phyloP scores from a whole-genome alignment of 2,113 vertebrate species.

The Clupea harengus region DNA sequence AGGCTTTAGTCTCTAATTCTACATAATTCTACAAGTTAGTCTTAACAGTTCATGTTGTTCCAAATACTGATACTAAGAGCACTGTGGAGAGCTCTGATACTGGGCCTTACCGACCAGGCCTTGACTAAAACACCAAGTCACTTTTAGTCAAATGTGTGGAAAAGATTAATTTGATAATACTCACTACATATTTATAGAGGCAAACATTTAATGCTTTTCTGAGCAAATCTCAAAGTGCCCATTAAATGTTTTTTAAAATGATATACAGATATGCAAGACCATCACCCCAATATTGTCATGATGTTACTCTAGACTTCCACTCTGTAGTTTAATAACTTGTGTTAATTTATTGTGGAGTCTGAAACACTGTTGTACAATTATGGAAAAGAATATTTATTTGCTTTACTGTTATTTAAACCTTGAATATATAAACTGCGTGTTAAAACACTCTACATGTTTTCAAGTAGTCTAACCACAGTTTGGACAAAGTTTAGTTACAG shows the following conservation, averaged over 20 bases:
- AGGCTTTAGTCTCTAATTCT: neutral
- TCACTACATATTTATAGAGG: neutral
- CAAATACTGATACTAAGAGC: neutral
- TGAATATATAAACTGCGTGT: neutral
- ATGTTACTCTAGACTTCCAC: neutral
- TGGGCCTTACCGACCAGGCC: neutral
- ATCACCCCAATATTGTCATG: neutral
- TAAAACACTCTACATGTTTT: neutral
- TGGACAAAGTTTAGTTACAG: neutral
- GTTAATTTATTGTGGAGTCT: constrained; percentile 32
- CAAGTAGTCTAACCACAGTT: neutral
- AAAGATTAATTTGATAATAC: neutral
- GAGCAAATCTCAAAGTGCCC: constrained; percentile 46
- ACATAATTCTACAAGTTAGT: neutral
- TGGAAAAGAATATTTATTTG: constrained; percentile 24
- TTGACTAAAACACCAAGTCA: neutral
- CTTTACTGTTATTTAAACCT: constrained; percentile 15
- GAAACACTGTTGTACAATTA: neutral
- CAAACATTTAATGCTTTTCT: constrained; percentile 11
- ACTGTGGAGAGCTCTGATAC: neutral
- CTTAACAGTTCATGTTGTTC: neutral
- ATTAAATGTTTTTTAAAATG: constrained; percentile 34
- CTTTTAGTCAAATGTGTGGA: neutral
- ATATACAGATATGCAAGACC: constrained; percentile 27
- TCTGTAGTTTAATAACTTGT: neutral